Base-by-base conservation (phyloP, 2,797 vertebrate species). In the Taeniopygia guttata region DNA sequence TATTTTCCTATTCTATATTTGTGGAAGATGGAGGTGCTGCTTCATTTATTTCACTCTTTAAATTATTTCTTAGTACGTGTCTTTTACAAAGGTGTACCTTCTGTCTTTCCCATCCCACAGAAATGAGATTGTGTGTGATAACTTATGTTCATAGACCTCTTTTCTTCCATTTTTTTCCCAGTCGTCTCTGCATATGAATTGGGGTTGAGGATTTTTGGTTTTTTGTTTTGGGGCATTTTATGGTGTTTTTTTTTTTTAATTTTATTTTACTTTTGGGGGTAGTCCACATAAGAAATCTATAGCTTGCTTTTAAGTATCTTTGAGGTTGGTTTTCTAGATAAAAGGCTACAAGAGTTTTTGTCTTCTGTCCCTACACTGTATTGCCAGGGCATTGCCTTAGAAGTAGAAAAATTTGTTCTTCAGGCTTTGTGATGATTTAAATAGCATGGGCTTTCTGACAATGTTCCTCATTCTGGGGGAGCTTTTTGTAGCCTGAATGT, bases 161-260 rank as follows among this genome's bases (percentile, higher is more conserved):
- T 56, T 58, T 29, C 32, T 87, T n/a, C 23, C 13, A 2, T 21
- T 14, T 23, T 12, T 63, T 59, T 46, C 45, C 8, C 18, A 21
- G 26, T 38, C 4, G 4, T 54, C 3, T 49, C 32, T 51, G 16
- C 13, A 30, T 40, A 7, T 36, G 36, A 25, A 13, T 30, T 67
- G 13, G 7, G 6, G 2, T 0, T 17, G 9, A 45, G 4, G 20
- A 16, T 38, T 9, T n/a, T n/a, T n/a, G 21, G 3, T 20, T 60
- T 19, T 4, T 27, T 62, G 5, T 11, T 16, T 26, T 3, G 11
- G 14, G 29, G 7, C 10, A 40, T 29, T 49, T 48, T 59, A 7
- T 20, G 11, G 9, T 54, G 4, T 4, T 3, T 48, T n/a, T 60
- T 62, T 17, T 10, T 1, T 1, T 32, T n/a, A n/a, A 13, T 20